Base-by-base conservation (phyloP, 2,113 vertebrate species). In the Pteruthius melanotis region DNA sequence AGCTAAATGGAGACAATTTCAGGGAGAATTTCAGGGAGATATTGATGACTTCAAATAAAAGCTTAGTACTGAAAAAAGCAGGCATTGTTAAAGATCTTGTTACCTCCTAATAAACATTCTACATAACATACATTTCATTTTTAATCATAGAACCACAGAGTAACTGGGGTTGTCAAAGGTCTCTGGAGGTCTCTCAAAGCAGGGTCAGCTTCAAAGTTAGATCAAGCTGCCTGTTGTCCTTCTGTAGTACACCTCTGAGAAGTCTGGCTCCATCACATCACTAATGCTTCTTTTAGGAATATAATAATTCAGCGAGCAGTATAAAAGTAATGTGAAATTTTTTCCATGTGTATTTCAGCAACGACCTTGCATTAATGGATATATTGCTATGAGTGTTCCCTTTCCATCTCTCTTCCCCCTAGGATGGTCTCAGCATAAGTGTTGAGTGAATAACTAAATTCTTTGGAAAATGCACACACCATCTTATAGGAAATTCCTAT, bases 391-490 rank as follows among this genome's bases (percentile, higher is more conserved):
- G 76, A 92, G 21, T 61, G 26, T 69, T 89, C 33, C 22, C 54
- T 90, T 91, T 53, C 49, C 70, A 64, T 79, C 27, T 89, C 40
- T 68, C 18, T 82, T 90, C 69, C 37, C 69, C 0, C 0, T 17
- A 59, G 83, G 80, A 78, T 0, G 4, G 35, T 80, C 57, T 80
- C 40, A 53, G 19, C 2, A 2, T 68, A 90, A 89, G 14, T 54
- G 64, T 64, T 71, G 65, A 78, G 57, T 23, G 76, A 92, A 37
- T 69, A 87, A 82, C 37, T 89, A 40, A 95, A 92, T 93, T 90
- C 93, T 86, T 88, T 87, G 89, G 93, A 96, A 96, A 94, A 96
- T 47, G 7, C 45, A 87, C 40, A 11, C 40, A 72, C 52, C 23
- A 30, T 57, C 84, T 87, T 65, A 75, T 69, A 75, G 57, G 53